Percentiles rank a stretch among this genome's conserved stretches.
phyloP scores from a whole-genome alignment of 2,113 vertebrate species.

The Agelaius tricolor region DNA sequence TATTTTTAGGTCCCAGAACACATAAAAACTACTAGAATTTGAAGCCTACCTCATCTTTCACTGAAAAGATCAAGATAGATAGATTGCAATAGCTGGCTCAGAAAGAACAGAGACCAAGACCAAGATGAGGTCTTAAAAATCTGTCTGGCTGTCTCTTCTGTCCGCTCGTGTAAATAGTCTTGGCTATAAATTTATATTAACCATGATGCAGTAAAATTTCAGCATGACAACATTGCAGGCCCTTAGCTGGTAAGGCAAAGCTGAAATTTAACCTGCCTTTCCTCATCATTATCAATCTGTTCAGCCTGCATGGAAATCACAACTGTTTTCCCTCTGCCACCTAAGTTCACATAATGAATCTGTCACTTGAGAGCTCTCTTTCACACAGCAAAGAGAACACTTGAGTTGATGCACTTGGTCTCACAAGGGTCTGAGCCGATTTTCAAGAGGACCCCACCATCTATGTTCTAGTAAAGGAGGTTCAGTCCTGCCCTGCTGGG shows the following conservation, averaged over 20 bases:
- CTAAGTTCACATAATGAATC: not conserved
- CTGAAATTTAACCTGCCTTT: not conserved
- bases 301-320: not conserved
- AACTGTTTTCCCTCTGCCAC: not conserved
- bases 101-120: not conserved
- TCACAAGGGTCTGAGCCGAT: not conserved
- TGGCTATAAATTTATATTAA: not conserved
- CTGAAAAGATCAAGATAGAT: not conserved
- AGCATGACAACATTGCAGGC: not conserved
- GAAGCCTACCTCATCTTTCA: not conserved
- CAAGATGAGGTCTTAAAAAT: not conserved
- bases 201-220: not conserved
- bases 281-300: not conserved
- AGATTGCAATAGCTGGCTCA: not conserved
- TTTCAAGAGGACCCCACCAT: not conserved
- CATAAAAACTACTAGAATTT: not conserved
- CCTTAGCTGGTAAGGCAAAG: not conserved
- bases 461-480: not conserved
- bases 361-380: not conserved
- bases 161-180: rapidly evolving
- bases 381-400: not conserved
- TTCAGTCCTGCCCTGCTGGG: not conserved
- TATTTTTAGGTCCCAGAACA: not conserved
- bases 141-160: not conserved
- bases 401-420: rapidly evolving